phyloP scores from a whole-genome alignment of 2,113 vertebrate species.

The Setophaga petechia region DNA sequence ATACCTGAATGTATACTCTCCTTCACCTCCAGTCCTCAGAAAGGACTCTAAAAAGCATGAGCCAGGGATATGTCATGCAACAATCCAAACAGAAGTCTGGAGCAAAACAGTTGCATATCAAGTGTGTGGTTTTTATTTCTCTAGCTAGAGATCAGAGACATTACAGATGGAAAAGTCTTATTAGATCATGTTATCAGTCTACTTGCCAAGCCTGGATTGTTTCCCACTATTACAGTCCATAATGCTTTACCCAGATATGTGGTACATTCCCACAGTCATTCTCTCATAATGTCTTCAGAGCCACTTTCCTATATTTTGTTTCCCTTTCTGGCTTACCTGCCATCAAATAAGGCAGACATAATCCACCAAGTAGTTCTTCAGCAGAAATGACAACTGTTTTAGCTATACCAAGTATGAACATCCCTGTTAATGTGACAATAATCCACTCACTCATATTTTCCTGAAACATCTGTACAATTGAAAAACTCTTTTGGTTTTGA shows the following conservation, averaged over 20 bases:
- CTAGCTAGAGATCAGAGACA: not conserved
- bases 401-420: not conserved
- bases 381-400: not conserved
- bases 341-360: not conserved
- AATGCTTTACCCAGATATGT: constrained; percentile 24
- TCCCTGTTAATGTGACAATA: not conserved
- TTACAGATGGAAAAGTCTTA: constrained; percentile 46
- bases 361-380: not conserved
- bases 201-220: not conserved
- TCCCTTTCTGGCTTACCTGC: not conserved
- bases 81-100: constrained; percentile 36
- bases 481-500: not conserved
- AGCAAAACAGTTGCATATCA: not conserved
- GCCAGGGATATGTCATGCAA: not conserved
- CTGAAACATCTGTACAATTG: not conserved
- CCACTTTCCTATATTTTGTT: not conserved
- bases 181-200: constrained; percentile 7
- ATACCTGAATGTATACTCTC: not conserved
- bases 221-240: not conserved
- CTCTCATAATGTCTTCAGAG: not conserved
- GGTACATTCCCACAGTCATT: not conserved
- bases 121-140: constrained; percentile 11
- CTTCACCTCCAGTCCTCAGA: not conserved
- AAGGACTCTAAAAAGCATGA: not conserved
- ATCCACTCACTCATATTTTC: constrained; percentile 2